Evolutionary conservation across 2,888 invertebrate species (phyloP).

Genomic region (Tetramorium bicarinatum): DNA sequence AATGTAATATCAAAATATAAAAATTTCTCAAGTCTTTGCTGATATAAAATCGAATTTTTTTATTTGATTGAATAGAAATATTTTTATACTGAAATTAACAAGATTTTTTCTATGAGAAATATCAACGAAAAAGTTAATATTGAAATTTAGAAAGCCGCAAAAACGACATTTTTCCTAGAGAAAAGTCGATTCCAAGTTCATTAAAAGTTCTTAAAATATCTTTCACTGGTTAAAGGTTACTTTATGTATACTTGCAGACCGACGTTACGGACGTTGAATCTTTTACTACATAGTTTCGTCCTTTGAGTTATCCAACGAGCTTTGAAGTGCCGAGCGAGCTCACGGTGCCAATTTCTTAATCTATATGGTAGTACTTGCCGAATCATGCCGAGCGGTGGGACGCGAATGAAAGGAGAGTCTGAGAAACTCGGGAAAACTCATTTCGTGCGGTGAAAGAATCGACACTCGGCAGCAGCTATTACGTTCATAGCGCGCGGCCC

Average conservation of each 20-base stretch:
- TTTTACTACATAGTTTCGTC: conserved; percentile 10
- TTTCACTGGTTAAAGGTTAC: conserved; percentile 5
- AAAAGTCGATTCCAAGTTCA: background rate
- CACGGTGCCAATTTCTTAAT: conserved; percentile 37
- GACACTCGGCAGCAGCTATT: conserved; percentile 51
- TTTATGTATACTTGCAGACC: background rate
- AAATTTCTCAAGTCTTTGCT: background rate
- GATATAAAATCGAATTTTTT: background rate
- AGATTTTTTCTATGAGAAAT: background rate
- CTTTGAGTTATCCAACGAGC: conserved; percentile 18
- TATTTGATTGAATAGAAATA: background rate
- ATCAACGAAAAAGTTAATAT: background rate
- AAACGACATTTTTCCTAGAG: background rate
- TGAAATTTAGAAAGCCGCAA: background rate
- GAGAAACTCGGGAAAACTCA: conserved; percentile 54
- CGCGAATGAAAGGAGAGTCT: conserved; percentile 22
- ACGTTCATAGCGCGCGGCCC: conserved; percentile 31
- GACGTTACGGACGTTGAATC: conserved; percentile 23
- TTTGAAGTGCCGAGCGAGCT: conserved; percentile 6
- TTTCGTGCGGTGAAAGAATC: conserved; percentile 48
- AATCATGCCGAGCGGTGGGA: conserved; percentile 7
- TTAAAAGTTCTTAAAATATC: conserved; percentile 24
- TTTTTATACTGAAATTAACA: background rate
- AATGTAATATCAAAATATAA: background rate
- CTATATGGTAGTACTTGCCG: conserved; percentile 9